These are phyloP conservation scores for Campoplex nolae DNA, from an alignment of 2,888 invertebrate species.

Conservation along the genomic window DNA sequence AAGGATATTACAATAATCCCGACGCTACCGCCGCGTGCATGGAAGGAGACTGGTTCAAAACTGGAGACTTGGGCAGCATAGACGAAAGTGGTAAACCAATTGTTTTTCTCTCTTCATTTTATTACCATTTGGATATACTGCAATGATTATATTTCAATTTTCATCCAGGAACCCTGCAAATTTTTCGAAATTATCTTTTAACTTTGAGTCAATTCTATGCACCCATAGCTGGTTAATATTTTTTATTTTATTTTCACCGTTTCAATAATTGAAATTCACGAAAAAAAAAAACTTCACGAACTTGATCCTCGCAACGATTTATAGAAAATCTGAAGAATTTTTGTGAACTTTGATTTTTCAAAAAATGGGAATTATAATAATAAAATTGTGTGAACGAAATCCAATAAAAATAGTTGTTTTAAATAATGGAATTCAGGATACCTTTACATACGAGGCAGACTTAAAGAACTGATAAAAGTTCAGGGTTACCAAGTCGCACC, in stretches of 20 bases:
- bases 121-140: neutral
- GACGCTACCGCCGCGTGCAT: slow-evolving; percentile 90
- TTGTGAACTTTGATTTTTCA: no score
- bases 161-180: no score
- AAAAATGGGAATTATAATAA: neutral
- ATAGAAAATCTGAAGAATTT: no score
- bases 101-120: neutral
- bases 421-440: slow-evolving; percentile 70
- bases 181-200: no score
- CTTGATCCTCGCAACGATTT: no score
- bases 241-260: no score
- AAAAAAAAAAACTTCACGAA: no score
- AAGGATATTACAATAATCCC: slow-evolving; percentile 91
- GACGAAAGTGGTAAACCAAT: slow-evolving; percentile 87
- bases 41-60: slow-evolving; percentile 90
- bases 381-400: neutral
- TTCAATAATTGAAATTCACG: no score
- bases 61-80: slow-evolving; percentile 89
- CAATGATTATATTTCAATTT: neutral
- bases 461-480: slow-evolving; percentile 94
- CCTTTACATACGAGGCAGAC: slow-evolving; percentile 90
- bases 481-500: slow-evolving; percentile 91
- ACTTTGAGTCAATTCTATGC: no score
- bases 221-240: no score
- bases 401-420: neutral